These are phyloP conservation scores for Agonopterix subpropinquella DNA, from an alignment of 2,888 invertebrate genomes.

Conservation along the genomic window DNA sequence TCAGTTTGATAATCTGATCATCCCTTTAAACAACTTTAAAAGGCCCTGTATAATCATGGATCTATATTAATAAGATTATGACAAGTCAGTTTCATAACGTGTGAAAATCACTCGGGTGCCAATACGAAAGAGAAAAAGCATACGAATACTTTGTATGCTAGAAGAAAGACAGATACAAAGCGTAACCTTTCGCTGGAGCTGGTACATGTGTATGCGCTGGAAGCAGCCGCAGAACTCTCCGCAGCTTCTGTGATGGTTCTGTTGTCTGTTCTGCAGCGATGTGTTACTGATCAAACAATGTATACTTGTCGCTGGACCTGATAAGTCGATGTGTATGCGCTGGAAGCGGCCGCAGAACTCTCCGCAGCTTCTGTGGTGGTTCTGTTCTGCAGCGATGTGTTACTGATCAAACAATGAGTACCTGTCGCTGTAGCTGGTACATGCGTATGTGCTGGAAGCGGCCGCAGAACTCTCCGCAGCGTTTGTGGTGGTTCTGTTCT, in stretches of 20 bases:
- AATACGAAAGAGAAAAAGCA: too few species aligned
- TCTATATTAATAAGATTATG: too few species aligned
- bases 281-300: neutral
- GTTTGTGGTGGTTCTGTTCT: constrained; percentile 12
- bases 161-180: too few species aligned
- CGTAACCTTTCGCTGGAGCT: constrained; percentile 74
- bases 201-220: constrained; percentile 82
- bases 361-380: constrained; percentile 51
- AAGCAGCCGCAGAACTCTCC: constrained; percentile 81
- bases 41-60: too few species aligned
- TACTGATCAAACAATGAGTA: too few species aligned
- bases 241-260: constrained; percentile 37
- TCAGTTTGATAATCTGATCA: too few species aligned
- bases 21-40: too few species aligned
- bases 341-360: constrained; percentile 82
- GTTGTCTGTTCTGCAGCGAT: constrained; percentile 22
- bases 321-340: constrained; percentile 78
- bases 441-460: constrained; percentile 82
- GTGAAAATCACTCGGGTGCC: too few species aligned
- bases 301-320: constrained; percentile 76
- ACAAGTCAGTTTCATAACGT: too few species aligned
- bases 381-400: too few species aligned
- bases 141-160: too few species aligned
- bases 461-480: constrained; percentile 79
- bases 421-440: too few species aligned